Conservation (phyloP, 1,140 invertebrate species). For the Druon quercuslanigerum region DNA sequence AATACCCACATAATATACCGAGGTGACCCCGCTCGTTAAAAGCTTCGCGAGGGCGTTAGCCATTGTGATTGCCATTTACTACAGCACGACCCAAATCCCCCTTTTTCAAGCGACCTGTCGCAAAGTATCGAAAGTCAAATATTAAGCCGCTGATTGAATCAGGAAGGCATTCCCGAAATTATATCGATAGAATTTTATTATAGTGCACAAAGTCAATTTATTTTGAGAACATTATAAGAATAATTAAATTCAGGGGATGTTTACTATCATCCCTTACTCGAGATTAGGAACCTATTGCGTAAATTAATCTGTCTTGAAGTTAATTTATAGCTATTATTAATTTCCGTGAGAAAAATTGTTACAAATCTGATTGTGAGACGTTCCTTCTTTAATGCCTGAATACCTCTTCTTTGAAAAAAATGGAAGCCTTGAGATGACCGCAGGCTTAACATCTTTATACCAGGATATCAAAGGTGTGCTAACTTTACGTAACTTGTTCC, state of each 20-base stretch:
- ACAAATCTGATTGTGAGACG: no score
- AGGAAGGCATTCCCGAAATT: slow-evolving; percentile 1
- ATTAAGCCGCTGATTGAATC: slow-evolving; percentile 25
- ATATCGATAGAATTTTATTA: slow-evolving; percentile 5
- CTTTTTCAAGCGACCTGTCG: slow-evolving; percentile 18
- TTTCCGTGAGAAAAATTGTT: no score
- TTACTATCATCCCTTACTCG: neutral
- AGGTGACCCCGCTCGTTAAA: slow-evolving; percentile 30
- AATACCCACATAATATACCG: slow-evolving; percentile 29
- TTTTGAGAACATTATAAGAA: neutral
- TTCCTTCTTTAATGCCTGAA: no score
- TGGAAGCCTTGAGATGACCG: no score
- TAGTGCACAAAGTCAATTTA: neutral
- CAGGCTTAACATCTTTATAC: no score
- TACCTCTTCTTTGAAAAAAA: no score
- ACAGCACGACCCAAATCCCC: slow-evolving; percentile 23
- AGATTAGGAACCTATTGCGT: no score
- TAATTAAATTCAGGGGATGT: neutral
- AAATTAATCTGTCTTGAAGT: no score
- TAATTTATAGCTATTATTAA: slow-evolving; percentile 33
- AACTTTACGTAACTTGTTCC: neutral
- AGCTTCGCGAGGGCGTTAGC: slow-evolving; percentile 28
- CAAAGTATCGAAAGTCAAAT: slow-evolving; percentile 30
- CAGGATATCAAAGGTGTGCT: no score
- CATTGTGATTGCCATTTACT: slow-evolving; percentile 27